Percentiles rank a stretch among this genome's conserved stretches.
Evolutionary conservation across 2,888 invertebrate species (phyloP).

Genomic region (Chloroclystis v-ata): DNA sequence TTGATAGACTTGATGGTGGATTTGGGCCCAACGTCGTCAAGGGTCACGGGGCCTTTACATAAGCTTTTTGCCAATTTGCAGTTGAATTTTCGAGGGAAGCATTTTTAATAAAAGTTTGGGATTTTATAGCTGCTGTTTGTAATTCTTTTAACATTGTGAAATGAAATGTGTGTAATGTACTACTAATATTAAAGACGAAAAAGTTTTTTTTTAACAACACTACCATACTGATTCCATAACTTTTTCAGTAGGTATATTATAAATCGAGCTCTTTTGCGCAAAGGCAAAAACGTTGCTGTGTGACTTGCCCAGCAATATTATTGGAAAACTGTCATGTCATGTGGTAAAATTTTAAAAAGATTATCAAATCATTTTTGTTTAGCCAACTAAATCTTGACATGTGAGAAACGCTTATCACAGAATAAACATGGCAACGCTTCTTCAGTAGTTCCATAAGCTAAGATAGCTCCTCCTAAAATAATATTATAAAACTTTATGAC

Average conservation of each 20-base stretch:
- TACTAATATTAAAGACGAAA: too few relatives aligned
- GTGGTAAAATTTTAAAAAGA: too few relatives aligned
- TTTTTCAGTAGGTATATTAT: too few relatives aligned
- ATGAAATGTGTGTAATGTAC: too few relatives aligned
- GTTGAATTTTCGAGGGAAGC: background rate
- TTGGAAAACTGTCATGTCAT: too few relatives aligned
- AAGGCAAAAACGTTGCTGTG: too few relatives aligned
- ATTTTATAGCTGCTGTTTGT: background rate
- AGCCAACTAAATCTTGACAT: background rate
- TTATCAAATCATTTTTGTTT: background rate
- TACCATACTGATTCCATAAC: too few relatives aligned
- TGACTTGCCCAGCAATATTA: too few relatives aligned
- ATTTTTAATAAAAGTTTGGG: background rate
- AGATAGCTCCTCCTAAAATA: conserved; percentile 54
- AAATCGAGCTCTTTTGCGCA: too few relatives aligned
- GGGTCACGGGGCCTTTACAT: conserved; percentile 40
- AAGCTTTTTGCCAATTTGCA: conserved; percentile 23
- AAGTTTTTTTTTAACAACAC: too few relatives aligned
- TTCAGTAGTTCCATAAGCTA: conserved; percentile 56
- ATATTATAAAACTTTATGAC: conserved; percentile 49
- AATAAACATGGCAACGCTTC: conserved; percentile 60
- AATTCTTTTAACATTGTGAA: too few relatives aligned
- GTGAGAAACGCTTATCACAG: conserved; percentile 47
- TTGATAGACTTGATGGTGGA: conserved; percentile 73
- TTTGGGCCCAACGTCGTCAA: conserved; percentile 64